These are phyloP conservation scores for Microtus montanus DNA, from an alignment of 2,113 vertebrate genomes.

Conservation along the genomic window DNA sequence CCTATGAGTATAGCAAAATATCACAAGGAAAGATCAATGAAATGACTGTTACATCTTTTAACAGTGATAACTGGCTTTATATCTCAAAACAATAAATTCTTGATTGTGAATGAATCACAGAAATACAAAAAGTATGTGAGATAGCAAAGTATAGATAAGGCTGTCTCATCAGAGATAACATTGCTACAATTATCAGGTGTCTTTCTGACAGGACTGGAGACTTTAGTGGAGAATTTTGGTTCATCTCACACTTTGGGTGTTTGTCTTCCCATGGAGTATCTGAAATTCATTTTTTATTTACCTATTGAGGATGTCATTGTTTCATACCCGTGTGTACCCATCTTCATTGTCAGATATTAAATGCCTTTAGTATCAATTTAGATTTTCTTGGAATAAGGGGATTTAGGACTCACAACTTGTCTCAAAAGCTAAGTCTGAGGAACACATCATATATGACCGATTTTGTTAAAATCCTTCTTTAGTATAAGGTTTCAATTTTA, in stretches of 20 bases:
- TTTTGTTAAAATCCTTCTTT: neutral
- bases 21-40: neutral
- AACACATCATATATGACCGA: neutral
- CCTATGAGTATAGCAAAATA: neutral
- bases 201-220: neutral
- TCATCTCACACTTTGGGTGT: neutral
- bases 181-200: neutral
- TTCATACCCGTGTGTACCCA: neutral
- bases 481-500: neutral
- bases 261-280: neutral
- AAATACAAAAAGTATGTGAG: neutral
- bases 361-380: neutral
- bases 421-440: neutral
- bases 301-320: neutral
- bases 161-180: neutral
- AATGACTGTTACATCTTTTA: neutral
- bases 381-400: neutral
- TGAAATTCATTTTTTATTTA: neutral
- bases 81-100: neutral
- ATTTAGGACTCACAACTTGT: neutral
- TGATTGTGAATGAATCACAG: neutral
- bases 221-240: neutral
- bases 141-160: neutral
- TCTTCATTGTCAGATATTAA: conserved; percentile 26
- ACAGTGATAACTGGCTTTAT: neutral